Evolutionary conservation across 2,113 vertebrate genomes (phyloP), one percentile per base, ranked within the genome.

Genomic region (Phalacrocorax carbo): DNA sequence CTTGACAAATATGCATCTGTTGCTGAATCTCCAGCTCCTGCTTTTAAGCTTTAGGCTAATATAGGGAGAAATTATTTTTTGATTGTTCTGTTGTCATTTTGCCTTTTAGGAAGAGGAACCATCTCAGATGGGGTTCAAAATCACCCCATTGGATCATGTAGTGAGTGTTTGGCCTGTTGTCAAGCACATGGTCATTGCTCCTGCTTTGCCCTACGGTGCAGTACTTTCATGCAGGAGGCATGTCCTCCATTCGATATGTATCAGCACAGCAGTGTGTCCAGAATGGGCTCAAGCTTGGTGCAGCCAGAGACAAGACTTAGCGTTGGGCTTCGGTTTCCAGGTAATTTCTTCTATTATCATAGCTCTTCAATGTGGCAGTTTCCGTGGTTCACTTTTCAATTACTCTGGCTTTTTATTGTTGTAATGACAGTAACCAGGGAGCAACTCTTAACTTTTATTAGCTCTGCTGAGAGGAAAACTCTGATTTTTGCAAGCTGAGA

Each of bases 371-470:
- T 9, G 38, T 21, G 20, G 83, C 77, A 87, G 70, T 65, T 87
- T 87, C 73, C 91, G 81, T 94, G 93, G 92, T 88, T 92, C 79
- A 60, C 68, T 96, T 93, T 94, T 92, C 95, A 95, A 88, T 96
- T 95, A 95, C 70, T 89, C 54, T 4, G 12, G 49, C 30, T 87
- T 82, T 86, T 95, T 96, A 91, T 23, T 94, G 80, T 54, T 85
- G 29, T 22, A 92, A 84, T 69, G 91, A 72, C 73, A 75, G 91
- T 51, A 97, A 91, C 91, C 69, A 91, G 94, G 77, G 88, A 96
- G 78, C 86, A 82, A 87, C 91, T 91, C 86, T 30, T 86, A 75
- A 93, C 91, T 82, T 94, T 85, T 94, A 95, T 92, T 94, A 84
- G 92, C 75, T 93, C 86, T 26, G 5, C 26, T 11, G 88, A 83